phyloP scores from a whole-genome alignment of 2,888 invertebrate genomes.

The Pomacea canaliculata region DNA sequence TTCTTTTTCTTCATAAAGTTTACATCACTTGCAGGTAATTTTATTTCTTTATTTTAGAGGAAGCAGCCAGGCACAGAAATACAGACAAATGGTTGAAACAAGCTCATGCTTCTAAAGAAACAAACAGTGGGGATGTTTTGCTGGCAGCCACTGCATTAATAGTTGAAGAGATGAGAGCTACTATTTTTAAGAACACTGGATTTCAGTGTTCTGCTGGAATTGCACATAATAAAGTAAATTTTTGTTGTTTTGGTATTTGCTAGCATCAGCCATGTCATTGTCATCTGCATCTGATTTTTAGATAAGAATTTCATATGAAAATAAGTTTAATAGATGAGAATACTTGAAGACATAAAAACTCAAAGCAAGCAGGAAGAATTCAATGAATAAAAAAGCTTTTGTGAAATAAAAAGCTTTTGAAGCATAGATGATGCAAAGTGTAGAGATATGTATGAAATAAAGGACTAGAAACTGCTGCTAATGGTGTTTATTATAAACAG shows the following conservation, averaged over 20 bases:
- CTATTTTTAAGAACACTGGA: slow-evolving; percentile 85
- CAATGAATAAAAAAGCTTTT: too few relatives aligned
- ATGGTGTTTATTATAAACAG: too few relatives aligned
- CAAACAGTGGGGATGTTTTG: slow-evolving; percentile 73
- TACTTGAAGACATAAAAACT: not conserved
- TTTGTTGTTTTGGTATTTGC: not conserved
- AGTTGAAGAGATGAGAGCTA: slow-evolving; percentile 87
- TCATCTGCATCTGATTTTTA: not conserved
- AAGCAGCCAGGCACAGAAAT: slow-evolving; percentile 28
- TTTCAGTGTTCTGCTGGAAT: slow-evolving; percentile 97
- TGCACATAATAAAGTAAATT: slow-evolving; percentile 87
- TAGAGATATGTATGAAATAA: too few relatives aligned
- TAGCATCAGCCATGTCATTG: not conserved
- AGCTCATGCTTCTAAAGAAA: slow-evolving; percentile 43
- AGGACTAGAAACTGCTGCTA: too few relatives aligned
- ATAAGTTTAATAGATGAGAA: not conserved
- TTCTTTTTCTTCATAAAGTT: too few relatives aligned
- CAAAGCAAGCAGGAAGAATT: too few relatives aligned
- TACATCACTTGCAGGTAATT: too few relatives aligned
- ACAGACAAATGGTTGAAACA: slow-evolving; percentile 57
- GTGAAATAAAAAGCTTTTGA: too few relatives aligned
- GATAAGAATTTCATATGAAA: not conserved
- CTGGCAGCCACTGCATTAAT: slow-evolving; percentile 86
- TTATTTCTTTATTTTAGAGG: slow-evolving; percentile 11
- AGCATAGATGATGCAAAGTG: too few relatives aligned